Conservation (phyloP, 2,113 vertebrate genomes). For the Eidolon helvum region DNA sequence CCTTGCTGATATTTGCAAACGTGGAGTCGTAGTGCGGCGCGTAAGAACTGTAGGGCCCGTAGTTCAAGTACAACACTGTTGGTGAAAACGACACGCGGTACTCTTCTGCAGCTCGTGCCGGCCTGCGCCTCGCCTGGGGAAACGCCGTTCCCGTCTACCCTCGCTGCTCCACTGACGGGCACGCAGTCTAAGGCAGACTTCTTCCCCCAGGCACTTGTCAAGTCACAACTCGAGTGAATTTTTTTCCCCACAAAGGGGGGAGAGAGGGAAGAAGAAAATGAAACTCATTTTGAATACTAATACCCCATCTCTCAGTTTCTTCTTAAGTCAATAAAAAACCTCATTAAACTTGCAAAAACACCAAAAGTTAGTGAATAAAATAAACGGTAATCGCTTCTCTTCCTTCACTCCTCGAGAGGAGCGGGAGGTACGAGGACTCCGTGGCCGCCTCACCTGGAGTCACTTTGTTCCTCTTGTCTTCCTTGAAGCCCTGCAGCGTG, state of each 20-base stretch:
- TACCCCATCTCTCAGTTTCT: neutral
- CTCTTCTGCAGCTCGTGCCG: neutral
- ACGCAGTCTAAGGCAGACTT: neutral
- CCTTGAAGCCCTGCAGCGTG: slow-evolving; percentile 95
- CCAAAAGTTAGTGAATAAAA: neutral
- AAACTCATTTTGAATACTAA: slow-evolving; percentile 1
- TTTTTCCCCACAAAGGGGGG: neutral
- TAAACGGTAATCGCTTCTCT: neutral
- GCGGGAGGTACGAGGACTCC: neutral
- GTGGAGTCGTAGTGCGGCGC: slow-evolving; percentile 97
- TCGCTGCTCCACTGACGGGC: neutral
- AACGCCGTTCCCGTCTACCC: neutral
- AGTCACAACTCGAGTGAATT: neutral
- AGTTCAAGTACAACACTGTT: slow-evolving; percentile 95
- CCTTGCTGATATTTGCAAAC: slow-evolving; percentile 96
- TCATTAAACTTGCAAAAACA: neutral
- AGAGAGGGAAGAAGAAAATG: neutral
- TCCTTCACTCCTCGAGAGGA: neutral
- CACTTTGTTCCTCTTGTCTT: slow-evolving; percentile 97
- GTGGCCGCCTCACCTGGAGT: slow-evolving; percentile 88
- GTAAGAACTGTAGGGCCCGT: slow-evolving; percentile 95
- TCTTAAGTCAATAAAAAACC: neutral
- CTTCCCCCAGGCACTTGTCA: neutral
- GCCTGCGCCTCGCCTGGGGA: neutral
- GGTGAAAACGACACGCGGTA: neutral